phyloP scores from a whole-genome alignment of 2,797 vertebrate species.

The Paramormyrops hopkinsi region DNA sequence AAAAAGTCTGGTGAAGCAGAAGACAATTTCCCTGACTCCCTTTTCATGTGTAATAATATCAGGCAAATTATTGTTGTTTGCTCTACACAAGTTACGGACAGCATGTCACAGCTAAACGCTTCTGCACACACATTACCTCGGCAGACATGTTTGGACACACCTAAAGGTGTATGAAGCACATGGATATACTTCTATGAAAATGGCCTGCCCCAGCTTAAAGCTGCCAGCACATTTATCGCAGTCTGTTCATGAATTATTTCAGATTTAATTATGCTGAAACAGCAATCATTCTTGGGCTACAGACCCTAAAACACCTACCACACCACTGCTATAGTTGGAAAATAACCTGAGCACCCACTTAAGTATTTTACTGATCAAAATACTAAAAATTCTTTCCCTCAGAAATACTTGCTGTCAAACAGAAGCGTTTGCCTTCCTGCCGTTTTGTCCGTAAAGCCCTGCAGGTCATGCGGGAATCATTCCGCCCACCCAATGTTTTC shows the following conservation, averaged over 20 bases:
- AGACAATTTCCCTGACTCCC: not conserved
- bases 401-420: not conserved
- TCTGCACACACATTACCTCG: not conserved
- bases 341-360: not conserved
- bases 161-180: not conserved
- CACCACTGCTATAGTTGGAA: not conserved
- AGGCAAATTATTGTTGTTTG: not conserved
- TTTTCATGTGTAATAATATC: not conserved
- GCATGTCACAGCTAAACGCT: not conserved
- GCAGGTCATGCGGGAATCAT: not conserved
- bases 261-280: not conserved
- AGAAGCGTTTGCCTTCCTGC: not conserved
- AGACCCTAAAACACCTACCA: not conserved
- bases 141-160: conserved; percentile 4
- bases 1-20: not conserved
- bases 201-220: not conserved
- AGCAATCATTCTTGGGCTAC: not conserved
- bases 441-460: not conserved
- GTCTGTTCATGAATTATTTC: not conserved
- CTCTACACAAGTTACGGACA: not conserved
- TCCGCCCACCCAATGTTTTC: not conserved
- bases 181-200: not conserved
- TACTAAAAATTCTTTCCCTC: not conserved
- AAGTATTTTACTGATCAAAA: not conserved
- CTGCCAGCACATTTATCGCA: not conserved